Evolutionary conservation across 2,113 vertebrate genomes (phyloP).

Genomic region (Motacilla tschutschensis): DNA sequence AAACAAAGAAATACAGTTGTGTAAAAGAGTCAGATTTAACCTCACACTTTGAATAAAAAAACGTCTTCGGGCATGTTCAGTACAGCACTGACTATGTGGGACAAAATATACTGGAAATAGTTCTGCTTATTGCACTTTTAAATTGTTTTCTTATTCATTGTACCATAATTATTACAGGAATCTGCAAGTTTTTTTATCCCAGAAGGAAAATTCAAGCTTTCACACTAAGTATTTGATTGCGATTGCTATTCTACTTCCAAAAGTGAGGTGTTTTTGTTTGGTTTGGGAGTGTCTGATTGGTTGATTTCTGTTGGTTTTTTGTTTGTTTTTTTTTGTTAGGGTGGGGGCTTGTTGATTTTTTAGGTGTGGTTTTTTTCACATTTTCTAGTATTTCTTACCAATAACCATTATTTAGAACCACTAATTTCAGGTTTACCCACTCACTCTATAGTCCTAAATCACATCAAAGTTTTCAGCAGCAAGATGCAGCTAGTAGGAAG

Average conservation of each 20-base stretch:
- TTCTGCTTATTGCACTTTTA: not conserved
- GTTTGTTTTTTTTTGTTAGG: not conserved
- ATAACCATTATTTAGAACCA: not conserved
- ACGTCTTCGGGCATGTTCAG: not conserved
- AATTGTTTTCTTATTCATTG: not conserved
- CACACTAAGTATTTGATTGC: not conserved
- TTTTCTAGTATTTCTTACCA: not conserved
- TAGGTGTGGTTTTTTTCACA: not conserved
- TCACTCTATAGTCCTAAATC: not conserved
- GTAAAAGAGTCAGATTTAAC: not conserved
- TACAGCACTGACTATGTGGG: not conserved
- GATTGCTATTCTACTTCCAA: not conserved
- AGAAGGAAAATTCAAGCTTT: not conserved
- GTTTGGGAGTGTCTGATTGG: not conserved
- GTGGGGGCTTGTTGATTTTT: not conserved
- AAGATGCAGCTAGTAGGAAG: not conserved
- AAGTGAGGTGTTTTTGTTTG: rapidly evolving
- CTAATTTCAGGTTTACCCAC: not conserved
- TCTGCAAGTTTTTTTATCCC: rapidly evolving
- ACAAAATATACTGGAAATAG: not conserved
- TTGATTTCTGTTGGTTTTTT: not conserved
- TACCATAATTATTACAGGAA: not conserved
- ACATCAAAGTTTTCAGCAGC: not conserved
- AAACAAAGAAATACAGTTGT: not conserved
- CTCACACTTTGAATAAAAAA: not conserved